Conservation (phyloP, 2,888 invertebrate genomes). For the Euplagia quadripunctaria region DNA sequence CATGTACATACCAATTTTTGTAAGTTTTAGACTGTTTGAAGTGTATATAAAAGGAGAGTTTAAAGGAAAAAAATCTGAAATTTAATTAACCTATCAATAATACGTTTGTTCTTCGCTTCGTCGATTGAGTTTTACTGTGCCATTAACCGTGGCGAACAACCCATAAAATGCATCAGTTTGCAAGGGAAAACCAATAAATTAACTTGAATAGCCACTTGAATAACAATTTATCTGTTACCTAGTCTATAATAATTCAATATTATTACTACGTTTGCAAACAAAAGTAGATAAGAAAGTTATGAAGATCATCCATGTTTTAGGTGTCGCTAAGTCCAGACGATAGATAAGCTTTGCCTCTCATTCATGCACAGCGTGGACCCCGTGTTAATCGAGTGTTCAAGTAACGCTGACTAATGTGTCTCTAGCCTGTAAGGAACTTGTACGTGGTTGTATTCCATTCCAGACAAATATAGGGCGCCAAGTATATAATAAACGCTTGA, state of each 20-base stretch:
- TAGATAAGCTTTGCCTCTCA: constrained; percentile 39
- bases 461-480: constrained; percentile 58
- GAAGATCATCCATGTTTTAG: constrained; percentile 51
- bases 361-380: constrained; percentile 43
- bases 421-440: constrained; percentile 50
- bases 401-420: constrained; percentile 59
- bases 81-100: constrained; percentile 43
- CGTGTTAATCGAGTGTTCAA: constrained; percentile 46
- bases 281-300: constrained; percentile 62
- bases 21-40: background rate
- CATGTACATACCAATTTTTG: background rate
- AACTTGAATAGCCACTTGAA: constrained; percentile 68
- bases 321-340: constrained; percentile 30
- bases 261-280: constrained; percentile 49
- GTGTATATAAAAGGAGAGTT: too few relatives aligned
- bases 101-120: constrained; percentile 43
- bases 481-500: constrained; percentile 61
- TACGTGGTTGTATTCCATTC: constrained; percentile 59
- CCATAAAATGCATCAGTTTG: constrained; percentile 72
- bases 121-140: constrained; percentile 55
- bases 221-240: constrained; percentile 68
- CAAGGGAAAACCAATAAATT: constrained; percentile 79
- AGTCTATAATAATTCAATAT: constrained; percentile 68
- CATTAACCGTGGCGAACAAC: constrained; percentile 62
- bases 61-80: too few relatives aligned